Conservation (phyloP, 2,888 invertebrate genomes). For the Drosophila helvetica region DNA sequence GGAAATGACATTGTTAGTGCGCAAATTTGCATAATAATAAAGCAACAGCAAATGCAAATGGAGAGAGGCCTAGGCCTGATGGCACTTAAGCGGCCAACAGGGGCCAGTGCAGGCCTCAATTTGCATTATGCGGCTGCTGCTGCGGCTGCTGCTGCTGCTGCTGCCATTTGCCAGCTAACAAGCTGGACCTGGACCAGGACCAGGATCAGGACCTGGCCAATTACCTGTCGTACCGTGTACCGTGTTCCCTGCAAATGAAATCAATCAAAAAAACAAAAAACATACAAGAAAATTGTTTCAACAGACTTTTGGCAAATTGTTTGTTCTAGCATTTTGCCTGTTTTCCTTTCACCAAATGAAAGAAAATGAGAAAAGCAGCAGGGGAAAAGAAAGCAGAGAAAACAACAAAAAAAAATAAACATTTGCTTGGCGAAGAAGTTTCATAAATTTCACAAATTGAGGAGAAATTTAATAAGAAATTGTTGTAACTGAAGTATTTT, state of each 20-base stretch:
- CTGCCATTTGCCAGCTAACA: constrained; percentile 10
- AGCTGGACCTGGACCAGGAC: neutral
- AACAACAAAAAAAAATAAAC: constrained; percentile 16
- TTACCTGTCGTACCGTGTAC: constrained; percentile 48
- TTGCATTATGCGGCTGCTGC: constrained; percentile 63
- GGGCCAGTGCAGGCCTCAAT: constrained; percentile 41
- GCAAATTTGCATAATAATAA: constrained; percentile 78
- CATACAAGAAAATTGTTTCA: constrained; percentile 18
- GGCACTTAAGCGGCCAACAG: constrained; percentile 31
- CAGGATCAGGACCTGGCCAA: constrained; percentile 48
- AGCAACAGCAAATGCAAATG: constrained; percentile 46
- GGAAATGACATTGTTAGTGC: constrained; percentile 79
- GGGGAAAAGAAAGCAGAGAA: neutral
- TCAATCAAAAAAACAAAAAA: constrained; percentile 53
- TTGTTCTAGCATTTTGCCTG: constrained; percentile 39
- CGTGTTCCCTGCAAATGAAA: constrained; percentile 46
- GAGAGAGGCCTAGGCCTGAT: neutral
- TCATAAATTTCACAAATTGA: constrained; percentile 41
- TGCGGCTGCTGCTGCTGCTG: constrained; percentile 15
- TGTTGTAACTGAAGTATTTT: constrained; percentile 23
- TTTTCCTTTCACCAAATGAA: constrained; percentile 25
- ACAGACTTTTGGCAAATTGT: constrained; percentile 38
- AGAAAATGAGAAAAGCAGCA: constrained; percentile 13
- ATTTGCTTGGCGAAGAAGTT: constrained; percentile 39
- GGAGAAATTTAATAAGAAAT: constrained; percentile 55